phyloP scores from a whole-genome alignment of 2,113 vertebrate genomes.

The Chloropsis hardwickii region DNA sequence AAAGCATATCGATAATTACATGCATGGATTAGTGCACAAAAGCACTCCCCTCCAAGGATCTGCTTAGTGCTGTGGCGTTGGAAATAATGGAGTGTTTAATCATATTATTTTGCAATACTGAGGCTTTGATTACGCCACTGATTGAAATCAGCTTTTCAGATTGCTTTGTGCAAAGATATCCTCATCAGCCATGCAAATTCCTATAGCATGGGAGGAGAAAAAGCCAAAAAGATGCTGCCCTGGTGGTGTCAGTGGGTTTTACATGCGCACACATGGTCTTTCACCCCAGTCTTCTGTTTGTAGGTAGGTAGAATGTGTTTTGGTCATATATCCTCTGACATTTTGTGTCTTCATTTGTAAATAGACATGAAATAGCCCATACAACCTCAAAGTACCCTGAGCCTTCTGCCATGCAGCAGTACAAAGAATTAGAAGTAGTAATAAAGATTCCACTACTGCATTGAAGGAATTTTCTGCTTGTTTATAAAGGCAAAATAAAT shows the following conservation, averaged over 20 bases:
- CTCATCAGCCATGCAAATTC: background rate
- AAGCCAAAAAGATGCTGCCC: background rate
- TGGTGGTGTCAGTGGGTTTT: background rate
- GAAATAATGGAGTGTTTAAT: constrained; percentile 49
- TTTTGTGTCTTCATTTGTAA: background rate
- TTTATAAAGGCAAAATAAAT: background rate
- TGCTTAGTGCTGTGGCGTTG: background rate
- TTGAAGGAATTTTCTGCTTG: background rate
- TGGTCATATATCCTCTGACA: background rate
- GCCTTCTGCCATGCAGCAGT: background rate
- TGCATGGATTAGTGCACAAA: constrained; percentile 34
- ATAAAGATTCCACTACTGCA: background rate
- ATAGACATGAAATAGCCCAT: background rate
- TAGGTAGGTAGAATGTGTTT: background rate
- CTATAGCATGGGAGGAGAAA: background rate
- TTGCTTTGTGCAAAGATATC: background rate
- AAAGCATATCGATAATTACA: constrained; percentile 46
- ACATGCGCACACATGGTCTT: background rate
- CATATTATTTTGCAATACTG: constrained; percentile 49
- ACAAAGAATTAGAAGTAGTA: background rate
- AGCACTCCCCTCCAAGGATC: constrained; percentile 26
- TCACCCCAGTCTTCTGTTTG: background rate
- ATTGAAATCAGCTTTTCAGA: constrained; percentile 37
- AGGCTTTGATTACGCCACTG: constrained; percentile 41
- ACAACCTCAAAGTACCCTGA: background rate